phyloP scores from a whole-genome alignment of 2,113 vertebrate species.

The Meles meles region DNA sequence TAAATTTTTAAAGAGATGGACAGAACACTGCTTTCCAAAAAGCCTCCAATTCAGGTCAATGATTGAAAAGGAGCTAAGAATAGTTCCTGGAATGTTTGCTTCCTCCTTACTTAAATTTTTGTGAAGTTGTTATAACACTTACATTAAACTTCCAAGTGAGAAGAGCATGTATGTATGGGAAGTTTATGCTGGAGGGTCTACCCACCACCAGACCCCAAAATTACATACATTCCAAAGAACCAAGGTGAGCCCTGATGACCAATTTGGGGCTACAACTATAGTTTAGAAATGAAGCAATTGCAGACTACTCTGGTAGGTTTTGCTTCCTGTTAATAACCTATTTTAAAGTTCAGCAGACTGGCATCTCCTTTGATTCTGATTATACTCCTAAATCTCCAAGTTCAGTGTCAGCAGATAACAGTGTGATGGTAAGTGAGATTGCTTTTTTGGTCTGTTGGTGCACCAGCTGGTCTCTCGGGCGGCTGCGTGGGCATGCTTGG shows the following conservation, averaged over 20 bases:
- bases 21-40: not conserved
- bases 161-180: fast-evolving
- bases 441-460: not conserved
- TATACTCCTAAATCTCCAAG: not conserved
- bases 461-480: not conserved
- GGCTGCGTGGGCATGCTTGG: not conserved
- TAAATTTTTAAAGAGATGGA: not conserved
- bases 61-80: not conserved
- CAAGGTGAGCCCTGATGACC: not conserved
- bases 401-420: constrained; percentile 4
- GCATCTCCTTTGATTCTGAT: constrained; percentile 44
- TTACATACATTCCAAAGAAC: not conserved
- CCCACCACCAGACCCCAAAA: not conserved
- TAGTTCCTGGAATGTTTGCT: not conserved
- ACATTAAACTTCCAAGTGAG: not conserved
- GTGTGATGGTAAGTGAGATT: not conserved
- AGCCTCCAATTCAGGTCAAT: not conserved
- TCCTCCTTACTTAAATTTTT: not conserved
- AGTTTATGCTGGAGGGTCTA: not conserved
- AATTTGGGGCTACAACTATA: not conserved
- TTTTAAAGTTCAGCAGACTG: not conserved
- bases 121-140: not conserved
- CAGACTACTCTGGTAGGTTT: not conserved
- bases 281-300: not conserved
- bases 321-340: constrained; percentile 40